Percentiles rank a stretch among this genome's conserved stretches.
Conservation (phyloP, 2,113 vertebrate species). For the Oncorhynchus mykiss region DNA sequence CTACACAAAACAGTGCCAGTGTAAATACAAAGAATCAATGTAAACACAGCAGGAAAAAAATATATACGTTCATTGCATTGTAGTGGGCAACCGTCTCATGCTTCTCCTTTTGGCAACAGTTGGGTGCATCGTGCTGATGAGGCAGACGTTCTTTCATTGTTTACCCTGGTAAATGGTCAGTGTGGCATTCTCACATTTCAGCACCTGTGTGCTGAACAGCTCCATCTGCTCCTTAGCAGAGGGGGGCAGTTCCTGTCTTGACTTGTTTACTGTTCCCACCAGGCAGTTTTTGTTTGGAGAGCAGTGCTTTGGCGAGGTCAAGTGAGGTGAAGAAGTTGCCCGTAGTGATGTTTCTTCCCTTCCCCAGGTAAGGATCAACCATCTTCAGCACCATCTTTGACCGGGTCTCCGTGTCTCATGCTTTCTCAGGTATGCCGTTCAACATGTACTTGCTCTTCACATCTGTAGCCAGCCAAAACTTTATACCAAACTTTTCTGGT, state of each 20-base stretch:
- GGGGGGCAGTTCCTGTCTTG: neutral
- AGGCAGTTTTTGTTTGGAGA: conserved; percentile 8
- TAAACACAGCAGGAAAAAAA: no score
- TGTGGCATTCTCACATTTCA: neutral
- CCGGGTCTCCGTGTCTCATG: conserved; percentile 2
- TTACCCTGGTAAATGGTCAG: conserved; percentile 9
- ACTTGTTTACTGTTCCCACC: neutral
- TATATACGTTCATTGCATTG: neutral
- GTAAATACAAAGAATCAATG: no score
- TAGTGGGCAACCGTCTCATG: conserved; percentile 20
- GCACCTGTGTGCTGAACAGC: neutral
- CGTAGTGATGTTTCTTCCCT: conserved; percentile 36
- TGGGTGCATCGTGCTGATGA: conserved; percentile 15
- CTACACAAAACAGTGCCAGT: no score
- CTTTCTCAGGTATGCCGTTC: conserved; percentile 19
- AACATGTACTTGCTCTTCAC: conserved; percentile 21
- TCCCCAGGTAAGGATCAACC: conserved; percentile 23
- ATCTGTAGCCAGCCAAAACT: conserved; percentile 31
- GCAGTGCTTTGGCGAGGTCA: conserved; percentile 18
- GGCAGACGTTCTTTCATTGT: neutral
- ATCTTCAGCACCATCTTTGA: neutral
- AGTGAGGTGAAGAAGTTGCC: conserved; percentile 17
- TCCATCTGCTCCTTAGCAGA: neutral
- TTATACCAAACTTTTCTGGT: conserved; percentile 28
- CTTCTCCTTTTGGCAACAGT: neutral